These are phyloP conservation scores for Acanthochromis polyacanthus DNA, from an alignment of 2,113 vertebrate species.

Conservation along the genomic window DNA sequence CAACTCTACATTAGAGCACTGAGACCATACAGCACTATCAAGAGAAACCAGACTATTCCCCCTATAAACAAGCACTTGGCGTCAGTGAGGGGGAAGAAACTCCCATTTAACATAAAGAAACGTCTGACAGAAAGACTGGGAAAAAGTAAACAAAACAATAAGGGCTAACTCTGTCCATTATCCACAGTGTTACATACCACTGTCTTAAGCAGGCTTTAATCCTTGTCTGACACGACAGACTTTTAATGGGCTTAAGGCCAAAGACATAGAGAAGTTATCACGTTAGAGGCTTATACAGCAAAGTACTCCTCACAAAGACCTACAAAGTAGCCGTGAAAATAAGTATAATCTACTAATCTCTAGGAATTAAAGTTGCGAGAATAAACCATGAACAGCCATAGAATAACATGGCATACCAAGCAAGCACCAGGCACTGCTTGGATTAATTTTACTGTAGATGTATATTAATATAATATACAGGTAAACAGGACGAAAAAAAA, in stretches of 20 bases:
- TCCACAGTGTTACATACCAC: conserved; percentile 56
- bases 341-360: conserved; percentile 72
- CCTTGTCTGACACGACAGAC: conserved; percentile 84
- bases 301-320: conserved; percentile 78
- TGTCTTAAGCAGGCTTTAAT: conserved; percentile 78
- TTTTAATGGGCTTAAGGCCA: conserved; percentile 83
- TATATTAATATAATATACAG: not conserved
- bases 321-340: conserved; percentile 75
- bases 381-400: conserved; percentile 39
- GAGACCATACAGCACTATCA: not conserved
- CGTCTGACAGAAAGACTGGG: conserved; percentile 4
- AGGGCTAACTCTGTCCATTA: conserved; percentile 53
- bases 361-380: conserved; percentile 53
- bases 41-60: not conserved
- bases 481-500: not conserved
- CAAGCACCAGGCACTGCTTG: not conserved
- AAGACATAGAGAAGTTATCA: conserved; percentile 82
- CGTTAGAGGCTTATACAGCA: conserved; percentile 77
- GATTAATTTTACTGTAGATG: not conserved
- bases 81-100: not conserved
- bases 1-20: not conserved
- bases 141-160: conserved; percentile 36
- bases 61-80: conserved; percentile 5
- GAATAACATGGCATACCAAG: conserved; percentile 21
- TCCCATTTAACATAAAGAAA: not conserved